These are phyloP conservation scores for Trissolcus basalis DNA, from an alignment of 1,140 invertebrate species.

Conservation along the genomic window DNA sequence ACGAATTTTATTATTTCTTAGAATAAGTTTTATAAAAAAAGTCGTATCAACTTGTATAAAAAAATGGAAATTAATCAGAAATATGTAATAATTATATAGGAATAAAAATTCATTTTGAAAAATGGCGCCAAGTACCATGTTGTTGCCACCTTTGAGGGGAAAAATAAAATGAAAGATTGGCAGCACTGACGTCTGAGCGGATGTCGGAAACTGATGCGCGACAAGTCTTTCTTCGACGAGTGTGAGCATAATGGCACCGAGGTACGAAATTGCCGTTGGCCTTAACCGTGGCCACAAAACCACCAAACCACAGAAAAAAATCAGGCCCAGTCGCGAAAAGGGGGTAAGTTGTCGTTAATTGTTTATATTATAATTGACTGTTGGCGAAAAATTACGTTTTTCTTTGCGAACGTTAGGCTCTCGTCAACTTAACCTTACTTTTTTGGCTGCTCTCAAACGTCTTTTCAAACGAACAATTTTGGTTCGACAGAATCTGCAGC, in stretches of 20 bases:
- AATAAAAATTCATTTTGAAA: no score
- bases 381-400: background rate
- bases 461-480: background rate
- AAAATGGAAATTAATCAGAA: no score
- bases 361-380: background rate
- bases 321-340: slow-evolving; percentile 27
- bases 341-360: slow-evolving; percentile 25
- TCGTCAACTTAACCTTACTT: background rate
- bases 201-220: background rate
- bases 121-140: no score
- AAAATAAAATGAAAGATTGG: background rate
- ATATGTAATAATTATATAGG: no score
- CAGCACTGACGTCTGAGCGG: background rate
- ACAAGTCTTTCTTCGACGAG: background rate
- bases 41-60: no score
- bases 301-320: slow-evolving; percentile 29
- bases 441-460: background rate
- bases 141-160: no score
- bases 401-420: background rate
- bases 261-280: slow-evolving; percentile 42
- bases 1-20: no score
- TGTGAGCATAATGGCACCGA: slow-evolving; percentile 21
- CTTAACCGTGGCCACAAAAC: slow-evolving; percentile 37
- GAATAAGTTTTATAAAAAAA: no score
- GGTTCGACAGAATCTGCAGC: background rate